Evolutionary conservation across 1,140 invertebrate species (phyloP), one percentile per base, ranked within the genome.

Genomic region (Ylistrum balloti): DNA sequence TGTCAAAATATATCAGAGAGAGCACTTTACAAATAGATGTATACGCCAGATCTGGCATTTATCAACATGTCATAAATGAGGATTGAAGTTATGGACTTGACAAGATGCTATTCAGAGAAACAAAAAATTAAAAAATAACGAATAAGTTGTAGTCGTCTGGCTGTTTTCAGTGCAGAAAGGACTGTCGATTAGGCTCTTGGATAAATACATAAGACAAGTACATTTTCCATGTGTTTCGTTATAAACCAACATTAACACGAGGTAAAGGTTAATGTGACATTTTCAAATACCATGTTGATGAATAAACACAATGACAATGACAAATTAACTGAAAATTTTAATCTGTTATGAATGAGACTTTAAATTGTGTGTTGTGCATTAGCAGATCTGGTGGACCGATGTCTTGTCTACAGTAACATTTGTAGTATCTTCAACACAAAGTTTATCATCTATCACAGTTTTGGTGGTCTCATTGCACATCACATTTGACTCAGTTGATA

Each of bases 231-330:
- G 35, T 38, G 13, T 38, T 38, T 38, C 35, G 35, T 38, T 38
- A 38, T 38, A 5, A 38, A 38, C 13, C 35, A 38, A 38, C 5
- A 38, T 38, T 38, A 13, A 74, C 3, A 28, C 28, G 5, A 74
- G 13, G n/a, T 74, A n/a, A 74, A 74, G 28, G n/a, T n/a, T n/a
- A n/a, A n/a, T n/a, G n/a, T 74, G 56, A 74, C 56, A 74, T 74
- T 74, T 74, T 74, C 22, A n/a, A 74, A 74, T 74, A 17, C 22
- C 56, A 28, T 74, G n/a, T 28, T 74, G 56, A 74, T 7, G 22
- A 17, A 74, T n/a, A 28, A 74, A 74, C 10, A 45, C 41, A 45
- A 74, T 74, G 56, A 74, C 56, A 74, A 74, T 74, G 56, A 74
- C 28, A 11, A 74, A n/a, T 74, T 3, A 74, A 74, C 28, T 74